A percentile compares a stretch with the other conserved stretches of the same genome.
Evolutionary conservation across 2,888 invertebrate genomes (phyloP).

Genomic region (Octodonta nipae): DNA sequence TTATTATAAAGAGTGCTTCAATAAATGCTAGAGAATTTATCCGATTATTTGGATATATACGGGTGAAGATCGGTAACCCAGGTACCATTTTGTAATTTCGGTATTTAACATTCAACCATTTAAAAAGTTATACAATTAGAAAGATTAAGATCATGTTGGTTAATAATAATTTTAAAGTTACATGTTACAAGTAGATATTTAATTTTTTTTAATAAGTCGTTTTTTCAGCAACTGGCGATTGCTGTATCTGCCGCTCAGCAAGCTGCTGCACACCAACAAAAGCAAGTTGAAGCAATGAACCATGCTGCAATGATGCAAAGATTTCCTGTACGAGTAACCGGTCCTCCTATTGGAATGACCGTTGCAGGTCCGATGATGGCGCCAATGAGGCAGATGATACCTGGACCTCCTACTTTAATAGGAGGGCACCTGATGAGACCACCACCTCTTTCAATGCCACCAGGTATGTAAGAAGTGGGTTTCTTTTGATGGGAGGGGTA

Average conservation of each 20-base stretch:
- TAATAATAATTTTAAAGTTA: too few species aligned
- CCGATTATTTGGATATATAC: too few species aligned
- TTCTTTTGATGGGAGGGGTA: too few species aligned
- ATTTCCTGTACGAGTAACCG: conserved; percentile 36
- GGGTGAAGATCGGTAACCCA: too few species aligned
- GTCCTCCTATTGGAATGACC: conserved; percentile 35
- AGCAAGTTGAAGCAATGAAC: conserved; percentile 32
- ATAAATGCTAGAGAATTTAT: too few species aligned
- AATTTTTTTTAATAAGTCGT: too few species aligned
- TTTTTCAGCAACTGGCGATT: conserved; percentile 34
- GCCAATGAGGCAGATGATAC: conserved; percentile 32
- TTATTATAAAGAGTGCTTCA: too few species aligned
- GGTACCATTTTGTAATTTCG: too few species aligned
- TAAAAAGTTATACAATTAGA: too few species aligned
- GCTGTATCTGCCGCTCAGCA: conserved; percentile 40
- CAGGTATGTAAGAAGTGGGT: conserved; percentile 43
- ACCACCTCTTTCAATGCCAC: conserved; percentile 46
- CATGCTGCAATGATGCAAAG: conserved; percentile 36
- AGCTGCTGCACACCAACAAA: conserved; percentile 36
- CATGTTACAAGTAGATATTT: too few species aligned
- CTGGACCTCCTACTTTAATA: conserved; percentile 36
- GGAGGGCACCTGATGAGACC: conserved; percentile 52
- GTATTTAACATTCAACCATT: too few species aligned
- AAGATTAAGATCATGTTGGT: too few species aligned
- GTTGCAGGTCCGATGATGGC: conserved; percentile 42